Base-by-base conservation (phyloP, 2,888 invertebrate species). In the Chrysina gloriosa region DNA sequence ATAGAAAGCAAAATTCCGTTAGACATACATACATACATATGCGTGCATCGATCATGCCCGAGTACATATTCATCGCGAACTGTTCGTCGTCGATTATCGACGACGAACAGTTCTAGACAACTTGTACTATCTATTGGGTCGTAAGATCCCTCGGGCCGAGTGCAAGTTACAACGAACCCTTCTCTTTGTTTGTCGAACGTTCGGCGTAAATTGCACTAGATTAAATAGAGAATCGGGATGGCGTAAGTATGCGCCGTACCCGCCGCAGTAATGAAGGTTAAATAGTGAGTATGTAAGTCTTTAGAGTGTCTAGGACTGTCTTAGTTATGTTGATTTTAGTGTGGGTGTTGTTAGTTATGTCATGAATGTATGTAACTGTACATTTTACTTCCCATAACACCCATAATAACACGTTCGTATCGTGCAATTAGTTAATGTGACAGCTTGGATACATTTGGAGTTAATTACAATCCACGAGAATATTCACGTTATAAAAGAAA, bases 1-100 rank as follows among this genome's bases (percentile, higher is more conserved):
- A 2, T 29, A 29, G 50, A 50, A 50, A 50, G 50, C 50, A 31
- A 50, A 50, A 50, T 29, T 50, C 50, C 50, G 50, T 50, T 50
- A 50, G 14, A 29, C 29, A 29, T 50, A 39, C 39, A 39, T 39
- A 39, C 39, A 39, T 39, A 50, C 14, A 50, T 50, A 29, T 50
- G 29, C 27, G 50, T 11, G 5, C 14, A 50, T 50, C 3, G 14
- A 50, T 50, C 29, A 5, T 11, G n/a, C 14, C 11, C 14, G 29
- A 29, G 29, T 11, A 29, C 27, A 9, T 6, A 7, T 52, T 5
- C 29, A 6, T 11, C 23, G 29, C 14, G 11, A n/a, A 48, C 31
- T 11, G 6, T 29, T 29, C 14, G 5, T 14, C 3, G 3, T 3
- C n/a, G 9, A 52, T 52, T 14, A 29, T 47, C 47, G 6, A n/a